Base-by-base conservation (phyloP, 2,797 vertebrate genomes). In the Argyrosomus regius region DNA sequence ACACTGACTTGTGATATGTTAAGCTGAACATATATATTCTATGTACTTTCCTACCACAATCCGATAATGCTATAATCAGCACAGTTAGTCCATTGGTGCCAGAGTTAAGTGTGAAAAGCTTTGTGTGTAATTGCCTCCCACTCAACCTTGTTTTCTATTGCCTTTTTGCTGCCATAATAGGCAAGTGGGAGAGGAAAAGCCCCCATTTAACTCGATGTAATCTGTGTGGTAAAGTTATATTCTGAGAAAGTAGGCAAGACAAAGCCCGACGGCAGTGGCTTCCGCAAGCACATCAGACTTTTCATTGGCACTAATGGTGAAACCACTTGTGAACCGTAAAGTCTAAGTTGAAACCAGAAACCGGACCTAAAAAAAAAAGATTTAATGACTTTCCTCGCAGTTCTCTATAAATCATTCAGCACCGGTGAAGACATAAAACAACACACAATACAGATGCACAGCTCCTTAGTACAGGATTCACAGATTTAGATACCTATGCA, bases 71-170 rank as follows among this genome's bases (percentile, higher is more conserved):
- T 64, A 75, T 70, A 69, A 68, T 86, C 73, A 82, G 77, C 83
- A 76, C 35, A 67, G 66, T 81, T 35, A 16, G 24, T 75, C 85
- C 39, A 72, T 22, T 48, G 79, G 70, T 76, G 60, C 63, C 35
- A 48, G 52, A 85, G 82, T 84, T 71, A 79, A 83, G 85, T 84
- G 82, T 81, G 78, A 88, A 90, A 78, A 66, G 41, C 81, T 77
- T 41, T 63, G 43, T 68, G 76, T 68, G 73, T 78, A 77, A 85
- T 68, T 80, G 74, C 78, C 74, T 82, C 87, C 85, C 77, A 82
- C 82, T 63, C 80, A 3, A 12, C 60, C 17, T 72, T 4, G 1
- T 52, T 83, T 73, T 80, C 46, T 76, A 49, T 66, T 62, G 3
- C 31, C 35, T 62, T 28, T 78, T 70, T 62, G 26, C 54, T 70